A percentile compares a stretch with the other conserved stretches of the same genome.
Conservation (phyloP, 2,113 vertebrate genomes). For the Lonchura striata region DNA sequence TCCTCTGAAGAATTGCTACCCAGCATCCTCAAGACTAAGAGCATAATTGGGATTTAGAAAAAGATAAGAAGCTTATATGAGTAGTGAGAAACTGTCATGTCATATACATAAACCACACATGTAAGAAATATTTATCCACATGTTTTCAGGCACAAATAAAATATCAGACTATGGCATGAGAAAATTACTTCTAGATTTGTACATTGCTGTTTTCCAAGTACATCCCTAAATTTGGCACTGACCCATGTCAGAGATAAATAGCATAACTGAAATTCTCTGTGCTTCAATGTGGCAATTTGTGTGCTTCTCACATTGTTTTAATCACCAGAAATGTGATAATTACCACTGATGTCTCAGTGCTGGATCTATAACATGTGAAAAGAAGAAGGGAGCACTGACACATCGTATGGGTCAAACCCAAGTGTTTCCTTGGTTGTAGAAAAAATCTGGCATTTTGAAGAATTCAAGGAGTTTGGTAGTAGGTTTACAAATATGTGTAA, state of each 20-base stretch:
- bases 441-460: neutral
- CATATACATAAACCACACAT: neutral
- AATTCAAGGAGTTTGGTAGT: neutral
- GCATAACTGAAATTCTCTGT: neutral
- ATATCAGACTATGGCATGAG: neutral
- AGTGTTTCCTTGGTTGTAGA: neutral
- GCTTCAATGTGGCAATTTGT: neutral
- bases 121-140: neutral
- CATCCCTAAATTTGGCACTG: neutral
- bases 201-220: neutral
- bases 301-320: neutral
- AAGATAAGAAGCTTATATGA: neutral
- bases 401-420: neutral
- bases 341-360: neutral
- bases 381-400: neutral
- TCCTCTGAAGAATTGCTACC: neutral
- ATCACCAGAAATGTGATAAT: neutral
- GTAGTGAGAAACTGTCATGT: neutral
- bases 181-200: neutral
- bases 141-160: neutral
- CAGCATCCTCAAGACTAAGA: neutral
- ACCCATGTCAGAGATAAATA: neutral
- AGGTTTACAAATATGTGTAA: neutral
- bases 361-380: neutral
- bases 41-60: neutral